phyloP scores from a whole-genome alignment of 2,113 vertebrate species.

The Gopherus evgoodei region DNA sequence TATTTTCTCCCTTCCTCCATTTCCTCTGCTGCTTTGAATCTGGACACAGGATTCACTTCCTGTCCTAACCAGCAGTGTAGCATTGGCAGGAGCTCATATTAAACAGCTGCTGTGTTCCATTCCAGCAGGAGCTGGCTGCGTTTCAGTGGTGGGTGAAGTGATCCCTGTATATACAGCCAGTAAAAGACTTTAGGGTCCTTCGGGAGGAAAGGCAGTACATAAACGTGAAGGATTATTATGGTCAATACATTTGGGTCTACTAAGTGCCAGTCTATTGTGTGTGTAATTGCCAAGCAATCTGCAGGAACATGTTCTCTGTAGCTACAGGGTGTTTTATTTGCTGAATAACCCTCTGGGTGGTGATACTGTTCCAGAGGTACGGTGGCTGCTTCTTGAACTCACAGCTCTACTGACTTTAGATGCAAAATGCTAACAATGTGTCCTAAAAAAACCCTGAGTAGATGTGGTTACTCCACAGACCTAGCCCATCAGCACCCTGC shows the following conservation, averaged over 20 bases:
- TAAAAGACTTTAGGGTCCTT: background rate
- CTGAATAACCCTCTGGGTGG: background rate
- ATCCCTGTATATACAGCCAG: background rate
- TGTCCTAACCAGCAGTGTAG: rapidly evolving
- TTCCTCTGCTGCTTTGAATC: rapidly evolving
- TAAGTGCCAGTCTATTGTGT: rapidly evolving
- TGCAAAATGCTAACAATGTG: background rate
- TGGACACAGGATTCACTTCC: rapidly evolving
- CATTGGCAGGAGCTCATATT: rapidly evolving
- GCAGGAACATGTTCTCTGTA: background rate
- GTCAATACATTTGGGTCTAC: background rate
- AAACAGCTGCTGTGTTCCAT: rapidly evolving
- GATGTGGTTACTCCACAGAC: rapidly evolving
- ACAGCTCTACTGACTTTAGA: rapidly evolving
- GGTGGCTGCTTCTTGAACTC: rapidly evolving
- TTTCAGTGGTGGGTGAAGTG: rapidly evolving
- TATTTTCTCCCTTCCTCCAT: background rate
- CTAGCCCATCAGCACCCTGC: background rate
- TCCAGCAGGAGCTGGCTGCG: rapidly evolving
- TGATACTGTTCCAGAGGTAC: background rate
- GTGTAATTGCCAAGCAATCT: background rate
- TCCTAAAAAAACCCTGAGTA: background rate
- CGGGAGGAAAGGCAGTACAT: rapidly evolving
- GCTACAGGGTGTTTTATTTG: background rate
- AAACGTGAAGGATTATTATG: rapidly evolving